Evolutionary conservation across 2,797 vertebrate genomes (phyloP), one percentile per base, ranked within the genome.

Genomic region (Poeciliopsis paucimaculata): DNA sequence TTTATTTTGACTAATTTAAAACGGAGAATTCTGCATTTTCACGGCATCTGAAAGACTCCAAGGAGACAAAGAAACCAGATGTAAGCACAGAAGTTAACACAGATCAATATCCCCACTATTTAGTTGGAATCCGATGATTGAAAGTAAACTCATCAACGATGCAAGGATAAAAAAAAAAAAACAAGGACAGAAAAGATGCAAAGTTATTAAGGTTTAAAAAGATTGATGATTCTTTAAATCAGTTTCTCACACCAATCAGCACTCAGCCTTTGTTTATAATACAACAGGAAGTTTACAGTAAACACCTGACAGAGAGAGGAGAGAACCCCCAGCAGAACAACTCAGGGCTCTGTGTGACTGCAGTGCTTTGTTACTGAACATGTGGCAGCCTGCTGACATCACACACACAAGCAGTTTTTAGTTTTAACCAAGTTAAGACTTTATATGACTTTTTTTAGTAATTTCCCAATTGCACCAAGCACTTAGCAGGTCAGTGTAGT

Each of bases 371-470:
- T 45, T 26, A 45, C 8, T 28, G n/a, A 72, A 36, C 77, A 26
- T 78, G 68, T 72, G 77, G 39, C n/a, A 34, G 49, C 68, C 41
- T 77, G 68, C 51, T 72, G 39, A 51, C 13, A 41, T 76, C 1
- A 57, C 41, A 45, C 16, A 46, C n/a, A 75, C 41, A 1, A 26
- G 8, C 16, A 75, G 5, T 16, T 43, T 28, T 16, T 41, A 43
- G 1, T 70, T 41, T 26, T 26, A 70, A 12, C 23, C 36, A 68
- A 13, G 20, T 68, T 13, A 26, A 9, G 10, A 41, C 20, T 26
- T 41, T 13, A 18, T 26, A 11, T 41, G 39, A 70, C 68, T 15
- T 15, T 70, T 68, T 45, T 28, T 3, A 70, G 68, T 4, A 70
- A 7, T 5, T 45, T 2, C 11, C 31, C 36, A 41, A 13, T 18